These are phyloP conservation scores for Andricus curvator DNA, from an alignment of 2,888 invertebrate genomes.

Conservation along the genomic window DNA sequence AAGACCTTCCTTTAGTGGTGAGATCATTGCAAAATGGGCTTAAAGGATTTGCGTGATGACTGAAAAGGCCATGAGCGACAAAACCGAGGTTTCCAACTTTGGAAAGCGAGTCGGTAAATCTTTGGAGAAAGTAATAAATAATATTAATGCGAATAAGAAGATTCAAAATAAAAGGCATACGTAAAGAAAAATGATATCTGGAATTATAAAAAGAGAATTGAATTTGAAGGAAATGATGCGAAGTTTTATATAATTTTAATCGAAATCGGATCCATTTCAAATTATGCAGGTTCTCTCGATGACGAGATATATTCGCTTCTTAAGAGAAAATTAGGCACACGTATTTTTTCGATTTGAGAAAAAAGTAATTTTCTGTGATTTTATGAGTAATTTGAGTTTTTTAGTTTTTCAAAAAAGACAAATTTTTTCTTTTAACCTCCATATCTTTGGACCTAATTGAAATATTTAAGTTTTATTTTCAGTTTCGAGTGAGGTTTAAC, in stretches of 20 bases:
- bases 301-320: no score
- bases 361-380: no score
- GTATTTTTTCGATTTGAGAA: no score
- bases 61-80: background rate
- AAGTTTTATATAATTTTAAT: background rate
- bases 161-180: background rate
- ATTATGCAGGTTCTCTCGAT: no score
- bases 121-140: slow-evolving; percentile 5
- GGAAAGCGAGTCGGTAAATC: background rate
- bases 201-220: background rate
- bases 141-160: background rate
- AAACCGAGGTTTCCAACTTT: slow-evolving; percentile 1
- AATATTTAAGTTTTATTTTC: no score
- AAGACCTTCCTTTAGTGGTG: background rate
- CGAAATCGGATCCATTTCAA: no score
- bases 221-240: background rate
- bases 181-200: background rate
- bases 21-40: background rate
- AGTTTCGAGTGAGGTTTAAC: no score
- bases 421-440: no score
- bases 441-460: no score
- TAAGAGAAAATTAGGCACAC: no score
- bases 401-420: no score
- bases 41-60: background rate
- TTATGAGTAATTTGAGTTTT: no score